A percentile compares a stretch with the other conserved stretches of the same genome.
These are phyloP conservation scores for Leptonema lineaticorne DNA, from an alignment of 1,140 invertebrate genomes.

Conservation along the genomic window DNA sequence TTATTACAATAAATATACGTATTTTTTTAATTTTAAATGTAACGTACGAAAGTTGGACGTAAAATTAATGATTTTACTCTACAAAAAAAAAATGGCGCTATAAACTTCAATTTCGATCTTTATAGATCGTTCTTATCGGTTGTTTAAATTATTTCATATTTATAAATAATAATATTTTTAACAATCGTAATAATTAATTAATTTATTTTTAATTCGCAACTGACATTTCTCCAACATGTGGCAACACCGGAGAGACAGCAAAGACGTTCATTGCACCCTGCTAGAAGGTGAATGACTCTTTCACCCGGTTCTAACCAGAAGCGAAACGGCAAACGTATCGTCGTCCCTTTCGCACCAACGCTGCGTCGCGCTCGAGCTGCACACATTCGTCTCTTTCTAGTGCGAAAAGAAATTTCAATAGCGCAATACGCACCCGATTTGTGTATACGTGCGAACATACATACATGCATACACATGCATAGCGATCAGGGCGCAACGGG, in stretches of 20 bases:
- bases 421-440: conserved; percentile 7
- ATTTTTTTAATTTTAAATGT: no score
- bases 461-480: conserved; percentile 9
- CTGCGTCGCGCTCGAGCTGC: neutral
- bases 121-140: no score
- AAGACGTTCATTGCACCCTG: conserved; percentile 32
- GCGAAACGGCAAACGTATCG: neutral
- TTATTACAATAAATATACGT: no score
- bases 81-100: no score
- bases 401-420: conserved; percentile 32
- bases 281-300: conserved; percentile 31
- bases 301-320: conserved; percentile 12
- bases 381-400: conserved; percentile 8
- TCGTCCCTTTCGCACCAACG: conserved; percentile 12
- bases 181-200: no score
- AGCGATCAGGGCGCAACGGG: no score
- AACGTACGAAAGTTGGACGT: no score
- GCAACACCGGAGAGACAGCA: conserved; percentile 29
- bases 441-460: neutral
- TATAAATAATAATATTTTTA: no score
- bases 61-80: no score
- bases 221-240: conserved; percentile 5
- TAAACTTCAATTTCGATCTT: no score
- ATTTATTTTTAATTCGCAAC: no score
- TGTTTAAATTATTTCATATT: no score